Conservation (phyloP, 2,888 invertebrate genomes). For the Hirtodrosophila cameraria region DNA sequence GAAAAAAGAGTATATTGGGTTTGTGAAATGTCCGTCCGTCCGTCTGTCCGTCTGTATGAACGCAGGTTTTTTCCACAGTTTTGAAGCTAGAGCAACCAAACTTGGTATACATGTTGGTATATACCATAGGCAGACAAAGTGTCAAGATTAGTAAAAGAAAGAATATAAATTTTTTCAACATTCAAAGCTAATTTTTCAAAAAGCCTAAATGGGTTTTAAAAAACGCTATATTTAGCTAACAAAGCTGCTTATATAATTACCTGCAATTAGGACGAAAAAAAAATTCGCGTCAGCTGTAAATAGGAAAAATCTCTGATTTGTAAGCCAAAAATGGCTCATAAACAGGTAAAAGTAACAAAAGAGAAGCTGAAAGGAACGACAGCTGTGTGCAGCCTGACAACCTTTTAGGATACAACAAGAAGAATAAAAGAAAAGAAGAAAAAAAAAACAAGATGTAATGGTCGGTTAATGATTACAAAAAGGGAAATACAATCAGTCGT, state of each 20-base stretch:
- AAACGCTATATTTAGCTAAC: too few species aligned
- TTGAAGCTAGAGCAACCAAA: too few species aligned
- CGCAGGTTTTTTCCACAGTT: too few species aligned
- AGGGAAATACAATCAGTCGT: slow-evolving; percentile 61
- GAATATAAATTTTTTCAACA: too few species aligned
- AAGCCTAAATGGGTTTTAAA: too few species aligned
- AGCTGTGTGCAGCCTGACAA: slow-evolving; percentile 35
- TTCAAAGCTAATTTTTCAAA: too few species aligned
- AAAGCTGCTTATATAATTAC: slow-evolving; percentile 45
- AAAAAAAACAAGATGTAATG: slow-evolving; percentile 54
- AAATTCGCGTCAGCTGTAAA: slow-evolving; percentile 12
- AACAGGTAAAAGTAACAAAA: slow-evolving; percentile 14
- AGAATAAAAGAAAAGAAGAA: slow-evolving; percentile 5
- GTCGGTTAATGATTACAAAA: slow-evolving; percentile 67
- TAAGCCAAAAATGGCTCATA: slow-evolving; percentile 50
- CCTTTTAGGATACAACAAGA: slow-evolving; percentile 45
- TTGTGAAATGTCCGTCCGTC: too few species aligned
- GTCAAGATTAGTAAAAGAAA: too few species aligned
- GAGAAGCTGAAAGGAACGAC: not conserved
- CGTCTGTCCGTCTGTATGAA: too few species aligned
- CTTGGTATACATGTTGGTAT: too few species aligned
- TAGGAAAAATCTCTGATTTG: slow-evolving; percentile 35
- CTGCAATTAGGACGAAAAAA: slow-evolving; percentile 34
- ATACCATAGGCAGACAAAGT: too few species aligned
- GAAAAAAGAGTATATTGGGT: too few species aligned